Percentiles rank a stretch among this genome's conserved stretches.
Evolutionary conservation across 1,140 invertebrate genomes (phyloP).

Genomic region (Venustaconcha ellipsiformis): DNA sequence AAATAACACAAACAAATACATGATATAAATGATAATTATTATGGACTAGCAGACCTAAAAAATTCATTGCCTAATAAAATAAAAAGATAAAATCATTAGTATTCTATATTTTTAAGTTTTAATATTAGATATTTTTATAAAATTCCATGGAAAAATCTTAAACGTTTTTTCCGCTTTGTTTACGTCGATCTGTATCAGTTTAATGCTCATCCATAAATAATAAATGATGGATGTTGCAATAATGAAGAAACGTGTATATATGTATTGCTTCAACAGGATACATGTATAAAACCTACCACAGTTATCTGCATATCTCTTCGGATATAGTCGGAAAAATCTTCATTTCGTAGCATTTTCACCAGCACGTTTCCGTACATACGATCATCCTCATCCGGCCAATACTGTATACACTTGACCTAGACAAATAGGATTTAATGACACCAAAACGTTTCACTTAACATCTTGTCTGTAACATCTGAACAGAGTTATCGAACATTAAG

Average conservation of each 20-base stretch:
- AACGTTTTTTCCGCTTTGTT: neutral
- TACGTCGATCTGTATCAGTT: neutral
- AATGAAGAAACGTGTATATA: neutral
- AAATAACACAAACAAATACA: too few species aligned
- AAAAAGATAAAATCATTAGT: too few species aligned
- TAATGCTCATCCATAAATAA: neutral
- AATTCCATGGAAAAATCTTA: neutral
- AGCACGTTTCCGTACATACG: conserved; percentile 12
- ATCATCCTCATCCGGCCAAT: conserved; percentile 25
- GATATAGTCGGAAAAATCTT: conserved; percentile 14
- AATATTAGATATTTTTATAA: too few species aligned
- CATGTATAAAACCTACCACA: neutral
- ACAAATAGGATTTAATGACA: too few species aligned
- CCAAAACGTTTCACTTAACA: too few species aligned
- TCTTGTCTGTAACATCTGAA: too few species aligned
- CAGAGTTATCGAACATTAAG: too few species aligned
- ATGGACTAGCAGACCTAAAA: too few species aligned
- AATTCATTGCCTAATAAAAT: too few species aligned
- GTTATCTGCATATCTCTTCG: neutral
- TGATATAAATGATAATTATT: too few species aligned
- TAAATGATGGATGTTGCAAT: neutral
- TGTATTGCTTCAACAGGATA: neutral
- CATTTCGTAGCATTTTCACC: conserved; percentile 9
- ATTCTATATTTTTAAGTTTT: too few species aligned
- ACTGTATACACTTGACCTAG: conserved; percentile 92